These are phyloP conservation scores for Cosmopolites sordidus DNA, from an alignment of 2,888 invertebrate genomes.

Conservation along the genomic window DNA sequence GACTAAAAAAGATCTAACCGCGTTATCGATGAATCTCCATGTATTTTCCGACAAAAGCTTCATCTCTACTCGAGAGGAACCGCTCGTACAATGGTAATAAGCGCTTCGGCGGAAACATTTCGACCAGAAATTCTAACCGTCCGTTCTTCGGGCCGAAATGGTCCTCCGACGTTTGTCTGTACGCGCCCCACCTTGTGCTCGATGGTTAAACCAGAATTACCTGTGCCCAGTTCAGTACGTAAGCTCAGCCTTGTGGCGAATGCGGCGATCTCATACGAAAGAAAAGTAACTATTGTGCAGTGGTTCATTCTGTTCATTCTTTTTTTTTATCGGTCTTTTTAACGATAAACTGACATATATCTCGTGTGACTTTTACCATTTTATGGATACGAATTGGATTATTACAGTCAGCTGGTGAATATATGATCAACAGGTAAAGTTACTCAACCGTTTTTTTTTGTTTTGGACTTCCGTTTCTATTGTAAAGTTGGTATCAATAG, in stretches of 20 bases:
- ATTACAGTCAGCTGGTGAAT: not conserved
- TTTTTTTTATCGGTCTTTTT: too few species aligned
- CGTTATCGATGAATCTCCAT: too few species aligned
- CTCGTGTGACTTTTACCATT: not conserved
- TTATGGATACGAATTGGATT: constrained; percentile 1
- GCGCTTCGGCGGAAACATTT: too few species aligned
- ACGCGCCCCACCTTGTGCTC: not conserved
- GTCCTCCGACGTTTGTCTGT: not conserved
- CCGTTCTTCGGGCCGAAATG: not conserved
- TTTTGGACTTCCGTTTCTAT: too few species aligned
- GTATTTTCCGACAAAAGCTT: not conserved
- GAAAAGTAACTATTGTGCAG: too few species aligned
- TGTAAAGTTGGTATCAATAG: too few species aligned
- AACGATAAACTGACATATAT: not conserved
- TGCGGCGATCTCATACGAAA: too few species aligned
- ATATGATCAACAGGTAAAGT: not conserved
- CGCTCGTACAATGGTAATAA: too few species aligned
- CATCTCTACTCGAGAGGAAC: too few species aligned
- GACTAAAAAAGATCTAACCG: too few species aligned
- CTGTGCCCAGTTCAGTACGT: not conserved
- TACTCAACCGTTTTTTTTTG: not conserved
- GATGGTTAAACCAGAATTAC: constrained; percentile 1
- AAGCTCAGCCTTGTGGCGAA: too few species aligned
- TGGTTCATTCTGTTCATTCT: too few species aligned
- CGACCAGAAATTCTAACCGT: not conserved